Evolutionary conservation across 1,140 invertebrate species (phyloP), one percentile per base, ranked within the genome.

Genomic region (Drosophila elegans): DNA sequence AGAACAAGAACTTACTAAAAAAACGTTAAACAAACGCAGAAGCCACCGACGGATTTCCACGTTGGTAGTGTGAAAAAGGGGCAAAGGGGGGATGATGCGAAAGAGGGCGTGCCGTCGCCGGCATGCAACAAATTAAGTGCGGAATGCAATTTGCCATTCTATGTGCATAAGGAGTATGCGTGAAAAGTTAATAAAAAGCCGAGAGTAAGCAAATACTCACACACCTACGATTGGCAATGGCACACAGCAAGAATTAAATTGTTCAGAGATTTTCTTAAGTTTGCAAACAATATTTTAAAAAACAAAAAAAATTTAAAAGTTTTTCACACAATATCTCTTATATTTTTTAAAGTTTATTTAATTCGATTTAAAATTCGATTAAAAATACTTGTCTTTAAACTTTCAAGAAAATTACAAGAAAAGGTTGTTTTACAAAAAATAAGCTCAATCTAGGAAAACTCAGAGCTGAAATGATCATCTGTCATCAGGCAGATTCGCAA

Each of bases 111-210:
- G 56, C 53, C 53, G 49, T 34, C 53, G 42, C 83, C 66, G 80
- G 83, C 76, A 88, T 76, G 71, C 74, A 79, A 76, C 79, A 88
- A 88, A 88, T 86, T 86, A 79, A 86, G 79, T 67, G 59, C 38
- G 78, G 78, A 86, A 88, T 86, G 82, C 75, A 86, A 74, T 78
- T 78, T 57, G 38, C 49, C 49, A 62, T 54, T 42, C 7, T 16
- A 2, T 52, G 48, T 64, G 25, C 13, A 29, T 32, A 13, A 27
- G 21, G 54, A 21, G 48, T 63, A 27, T 64, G 54, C 52, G 63
- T 46, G 48, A 57, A 29, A 39, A 77, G 80, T 69, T 64, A 69
- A 81, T 78, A 85, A 78, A 64, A 78, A 52, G 12, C 34, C 38
- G 59, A 71, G 42, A 53, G 49, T 46, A 74, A 60, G 71, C 78